A percentile compares a stretch with the other conserved stretches of the same genome.
Conservation (phyloP, 53 echinoderm and acorn worm genomes). For the Mesocentrotus franciscanus region DNA sequence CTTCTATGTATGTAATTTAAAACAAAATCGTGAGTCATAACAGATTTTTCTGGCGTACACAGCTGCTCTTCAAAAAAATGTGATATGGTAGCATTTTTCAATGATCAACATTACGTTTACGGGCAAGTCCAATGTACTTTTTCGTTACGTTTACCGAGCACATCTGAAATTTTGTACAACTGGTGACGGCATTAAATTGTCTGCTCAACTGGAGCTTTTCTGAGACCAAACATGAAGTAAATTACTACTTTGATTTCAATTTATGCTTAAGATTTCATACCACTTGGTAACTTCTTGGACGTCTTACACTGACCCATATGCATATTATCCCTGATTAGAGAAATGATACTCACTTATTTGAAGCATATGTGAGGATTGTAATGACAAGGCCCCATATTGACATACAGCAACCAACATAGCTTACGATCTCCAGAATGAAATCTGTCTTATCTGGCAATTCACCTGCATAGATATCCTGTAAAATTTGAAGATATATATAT, state of each 20-base stretch:
- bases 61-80: neutral
- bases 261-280: no score
- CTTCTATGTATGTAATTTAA: neutral
- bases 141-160: neutral
- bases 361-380: no score
- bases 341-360: no score
- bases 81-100: neutral
- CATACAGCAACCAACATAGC: no score
- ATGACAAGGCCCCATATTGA: no score
- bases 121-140: neutral
- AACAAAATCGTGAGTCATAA: neutral
- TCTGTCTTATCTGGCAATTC: slow-evolving; percentile 17
- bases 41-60: neutral
- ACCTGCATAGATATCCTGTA: slow-evolving; percentile 31
- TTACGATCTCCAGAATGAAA: slow-evolving; percentile 45
- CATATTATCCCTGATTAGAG: slow-evolving; percentile 32
- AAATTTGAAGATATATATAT: no score
- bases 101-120: no score
- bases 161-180: neutral
- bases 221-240: neutral
- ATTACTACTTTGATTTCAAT: neutral
- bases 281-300: no score
- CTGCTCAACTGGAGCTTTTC: neutral
- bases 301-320: no score
- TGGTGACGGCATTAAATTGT: neutral